Conservation (phyloP, 2,113 vertebrate species). For the Bos javanicus region DNA sequence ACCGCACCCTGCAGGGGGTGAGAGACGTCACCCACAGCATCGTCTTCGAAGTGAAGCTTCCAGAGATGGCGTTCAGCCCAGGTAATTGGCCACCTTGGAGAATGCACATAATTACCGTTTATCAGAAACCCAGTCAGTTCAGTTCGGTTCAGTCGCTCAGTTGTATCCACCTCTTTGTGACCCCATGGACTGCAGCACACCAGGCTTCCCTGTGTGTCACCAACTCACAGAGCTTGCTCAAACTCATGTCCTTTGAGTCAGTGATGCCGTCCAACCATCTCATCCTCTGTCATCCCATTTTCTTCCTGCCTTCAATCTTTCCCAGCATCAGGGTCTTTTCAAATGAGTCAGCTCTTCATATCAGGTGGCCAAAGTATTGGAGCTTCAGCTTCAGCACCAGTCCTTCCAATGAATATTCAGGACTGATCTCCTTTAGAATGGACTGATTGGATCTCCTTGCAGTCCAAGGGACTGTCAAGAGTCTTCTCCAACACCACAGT, state of each 20-base stretch:
- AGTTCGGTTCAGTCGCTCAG: neutral
- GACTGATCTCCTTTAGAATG: neutral
- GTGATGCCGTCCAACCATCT: neutral
- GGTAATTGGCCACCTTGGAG: conserved; percentile 79
- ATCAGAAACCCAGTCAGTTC: neutral
- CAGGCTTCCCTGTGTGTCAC: neutral
- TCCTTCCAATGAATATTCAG: neutral
- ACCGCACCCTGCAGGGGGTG: conserved; percentile 92
- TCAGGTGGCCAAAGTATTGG: neutral
- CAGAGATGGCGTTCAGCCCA: conserved; percentile 82
- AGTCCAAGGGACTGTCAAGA: neutral
- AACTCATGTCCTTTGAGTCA: neutral
- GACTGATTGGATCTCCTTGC: neutral
- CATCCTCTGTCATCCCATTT: neutral
- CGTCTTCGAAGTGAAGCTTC: conserved; percentile 91
- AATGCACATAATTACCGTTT: neutral
- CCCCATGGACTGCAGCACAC: neutral
- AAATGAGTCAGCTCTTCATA: neutral
- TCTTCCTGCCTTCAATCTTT: neutral
- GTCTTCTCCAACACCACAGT: neutral
- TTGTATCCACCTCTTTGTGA: neutral
- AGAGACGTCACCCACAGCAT: conserved; percentile 92
- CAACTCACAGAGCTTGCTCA: neutral
- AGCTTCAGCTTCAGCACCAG: neutral
- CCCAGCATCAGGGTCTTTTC: neutral